Evolutionary conservation across 2,797 vertebrate genomes (phyloP), one percentile per base, ranked within the genome.

Genomic region (Tauraco hartlaubi): DNA sequence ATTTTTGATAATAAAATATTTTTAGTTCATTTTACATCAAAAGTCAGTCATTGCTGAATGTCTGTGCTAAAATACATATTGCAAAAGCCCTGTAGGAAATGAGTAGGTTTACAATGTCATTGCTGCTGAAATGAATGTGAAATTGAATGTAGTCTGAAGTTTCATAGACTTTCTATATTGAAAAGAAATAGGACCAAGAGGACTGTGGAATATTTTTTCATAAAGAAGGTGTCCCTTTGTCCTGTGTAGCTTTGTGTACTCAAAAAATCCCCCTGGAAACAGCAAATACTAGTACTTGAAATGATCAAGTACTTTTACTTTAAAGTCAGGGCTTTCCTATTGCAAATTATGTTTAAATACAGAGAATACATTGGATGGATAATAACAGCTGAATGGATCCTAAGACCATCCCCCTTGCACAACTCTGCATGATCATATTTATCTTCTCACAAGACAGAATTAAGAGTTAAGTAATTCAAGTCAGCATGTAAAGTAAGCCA

Each of bases 21-120:
- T 95, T 94, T 86, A 79, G 55, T 54, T 88, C 58, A 81, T 93
- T 92, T 92, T 78, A 94, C 68, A 93, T 95, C 90, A 96, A 73
- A 88, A 95, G 86, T 93, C 84, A 95, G 82, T 74, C 85, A 46
- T 28, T 88, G 58, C 71, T 84, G 88, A 85, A 80, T 68, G 44
- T 69, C 76, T 94, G 54, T 43, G 74, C 82, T 94, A 87, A 94
- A 93, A 90, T 71, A 96, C 49, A 71, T 88, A 73, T 41, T 90
- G 81, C 90, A 96, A 83, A 96, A 95, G 21, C 86, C 81, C 82
- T 88, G 80, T 78, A 96, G 92, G 89, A 96, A 96, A 84, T 91
- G 31, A 82, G 58, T 49, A 88, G 68, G 83, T 96, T 93, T 95
- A 85, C 86, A 92, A 83, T 76, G 51, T 66, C 77, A 78, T 55